Evolutionary conservation across 35 echinoderm and acorn worm genomes (phyloP).

Genomic region (Ptychodera flava): DNA sequence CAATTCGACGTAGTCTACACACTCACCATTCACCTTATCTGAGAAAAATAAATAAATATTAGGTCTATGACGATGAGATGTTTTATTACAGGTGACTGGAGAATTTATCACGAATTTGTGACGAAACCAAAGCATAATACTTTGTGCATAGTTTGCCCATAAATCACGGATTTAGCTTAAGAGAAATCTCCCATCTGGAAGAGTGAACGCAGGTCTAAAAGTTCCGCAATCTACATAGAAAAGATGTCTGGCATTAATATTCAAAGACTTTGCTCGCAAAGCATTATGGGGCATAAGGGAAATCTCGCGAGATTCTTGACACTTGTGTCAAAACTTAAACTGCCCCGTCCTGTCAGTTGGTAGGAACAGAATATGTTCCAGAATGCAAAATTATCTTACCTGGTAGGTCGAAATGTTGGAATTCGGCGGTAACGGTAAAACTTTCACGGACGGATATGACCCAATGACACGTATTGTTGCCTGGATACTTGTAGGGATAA

Average conservation of each 20-base stretch:
- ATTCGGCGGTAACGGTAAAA: conserved; percentile 39
- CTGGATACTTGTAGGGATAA: conserved; percentile 43
- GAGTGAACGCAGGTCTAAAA: too few relatives aligned
- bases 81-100: background rate
- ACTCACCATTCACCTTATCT: background rate
- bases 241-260: too few relatives aligned
- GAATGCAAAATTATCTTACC: too few relatives aligned
- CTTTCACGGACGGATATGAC: conserved; percentile 49
- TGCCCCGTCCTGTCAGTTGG: too few relatives aligned
- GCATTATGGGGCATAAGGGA: background rate
- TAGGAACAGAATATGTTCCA: too few relatives aligned
- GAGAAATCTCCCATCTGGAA: too few relatives aligned
- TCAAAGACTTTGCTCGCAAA: too few relatives aligned
- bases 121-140: background rate
- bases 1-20: conserved; percentile 45
- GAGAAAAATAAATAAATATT: background rate
- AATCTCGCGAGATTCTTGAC: background rate
- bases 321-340: too few relatives aligned
- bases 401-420: conserved; percentile 63
- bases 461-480: conserved; percentile 78
- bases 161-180: too few relatives aligned
- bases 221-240: too few relatives aligned
- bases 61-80: background rate
- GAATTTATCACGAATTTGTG: conserved; percentile 10
- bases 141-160: too few relatives aligned